Percentiles rank a stretch among this genome's conserved stretches.
Evolutionary conservation across 2,888 invertebrate species (phyloP).

Genomic region (Hypomecis atomaria): DNA sequence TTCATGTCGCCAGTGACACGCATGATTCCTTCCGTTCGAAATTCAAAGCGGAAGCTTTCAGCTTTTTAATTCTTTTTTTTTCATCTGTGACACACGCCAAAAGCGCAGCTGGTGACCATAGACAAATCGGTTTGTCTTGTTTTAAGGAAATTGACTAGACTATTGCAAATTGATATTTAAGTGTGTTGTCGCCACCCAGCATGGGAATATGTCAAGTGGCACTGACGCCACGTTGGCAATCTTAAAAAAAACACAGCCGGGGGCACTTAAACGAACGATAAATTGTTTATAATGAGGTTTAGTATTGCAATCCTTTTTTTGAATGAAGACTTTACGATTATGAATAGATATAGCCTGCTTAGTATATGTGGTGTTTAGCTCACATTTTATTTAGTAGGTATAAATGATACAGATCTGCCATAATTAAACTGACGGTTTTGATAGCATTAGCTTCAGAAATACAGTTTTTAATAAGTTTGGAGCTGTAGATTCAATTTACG

Average conservation of each 20-base stretch:
- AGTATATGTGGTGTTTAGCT: background rate
- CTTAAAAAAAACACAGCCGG: slow-evolving; percentile 56
- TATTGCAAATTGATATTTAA: slow-evolving; percentile 78
- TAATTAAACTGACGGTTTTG: too few relatives aligned
- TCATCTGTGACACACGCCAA: slow-evolving; percentile 34
- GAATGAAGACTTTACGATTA: slow-evolving; percentile 14
- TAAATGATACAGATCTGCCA: too few relatives aligned
- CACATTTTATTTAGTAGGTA: background rate
- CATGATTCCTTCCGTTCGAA: slow-evolving; percentile 37
- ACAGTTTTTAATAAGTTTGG: too few relatives aligned
- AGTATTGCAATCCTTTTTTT: slow-evolving; percentile 43
- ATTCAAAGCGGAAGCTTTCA: slow-evolving; percentile 43
- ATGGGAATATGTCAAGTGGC: slow-evolving; percentile 55
- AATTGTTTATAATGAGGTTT: slow-evolving; percentile 64
- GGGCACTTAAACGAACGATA: slow-evolving; percentile 66
- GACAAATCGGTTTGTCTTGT: slow-evolving; percentile 34
- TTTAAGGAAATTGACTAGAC: slow-evolving; percentile 73
- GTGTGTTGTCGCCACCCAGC: slow-evolving; percentile 82
- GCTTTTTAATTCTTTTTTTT: slow-evolving; percentile 37
- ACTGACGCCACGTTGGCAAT: slow-evolving; percentile 60
- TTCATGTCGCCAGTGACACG: slow-evolving; percentile 36
- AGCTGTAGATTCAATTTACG: too few relatives aligned
- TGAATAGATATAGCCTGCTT: slow-evolving; percentile 3
- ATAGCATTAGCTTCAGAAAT: too few relatives aligned
- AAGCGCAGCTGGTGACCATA: slow-evolving; percentile 44